Evolutionary conservation across 2,797 vertebrate species (phyloP).

Genomic region (Cephalopachus bancanus): DNA sequence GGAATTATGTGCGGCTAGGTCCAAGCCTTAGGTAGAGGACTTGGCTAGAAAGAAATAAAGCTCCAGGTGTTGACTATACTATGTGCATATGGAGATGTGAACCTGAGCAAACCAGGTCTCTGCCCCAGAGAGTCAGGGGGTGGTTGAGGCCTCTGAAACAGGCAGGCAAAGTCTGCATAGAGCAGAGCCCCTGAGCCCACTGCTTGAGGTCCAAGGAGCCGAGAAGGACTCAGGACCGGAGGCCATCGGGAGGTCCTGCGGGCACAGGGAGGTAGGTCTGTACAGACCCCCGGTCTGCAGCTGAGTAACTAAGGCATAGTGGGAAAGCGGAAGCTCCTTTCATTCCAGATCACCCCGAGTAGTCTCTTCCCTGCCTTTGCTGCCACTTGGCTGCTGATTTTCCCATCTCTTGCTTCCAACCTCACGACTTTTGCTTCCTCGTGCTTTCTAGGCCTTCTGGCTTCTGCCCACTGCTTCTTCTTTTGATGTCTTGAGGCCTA

Average conservation of each 20-base stretch:
- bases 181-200: neutral
- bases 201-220: neutral
- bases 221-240: neutral
- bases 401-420: neutral
- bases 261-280: neutral
- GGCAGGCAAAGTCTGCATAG: neutral
- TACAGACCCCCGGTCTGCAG: neutral
- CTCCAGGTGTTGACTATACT: neutral
- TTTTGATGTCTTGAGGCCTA: neutral
- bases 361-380: neutral
- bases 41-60: neutral
- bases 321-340: neutral
- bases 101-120: neutral
- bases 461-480: neutral
- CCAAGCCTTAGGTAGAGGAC: neutral
- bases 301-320: accelerated
- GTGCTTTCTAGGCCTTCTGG: neutral
- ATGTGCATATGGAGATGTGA: neutral
- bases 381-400: accelerated
- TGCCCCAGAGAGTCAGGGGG: neutral
- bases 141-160: too few relatives aligned
- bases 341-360: neutral
- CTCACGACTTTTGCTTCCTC: neutral
- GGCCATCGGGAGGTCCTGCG: too few relatives aligned
- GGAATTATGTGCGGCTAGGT: neutral